Evolutionary conservation across 2,888 invertebrate genomes (phyloP).

Genomic region (Auanema sp.): DNA sequence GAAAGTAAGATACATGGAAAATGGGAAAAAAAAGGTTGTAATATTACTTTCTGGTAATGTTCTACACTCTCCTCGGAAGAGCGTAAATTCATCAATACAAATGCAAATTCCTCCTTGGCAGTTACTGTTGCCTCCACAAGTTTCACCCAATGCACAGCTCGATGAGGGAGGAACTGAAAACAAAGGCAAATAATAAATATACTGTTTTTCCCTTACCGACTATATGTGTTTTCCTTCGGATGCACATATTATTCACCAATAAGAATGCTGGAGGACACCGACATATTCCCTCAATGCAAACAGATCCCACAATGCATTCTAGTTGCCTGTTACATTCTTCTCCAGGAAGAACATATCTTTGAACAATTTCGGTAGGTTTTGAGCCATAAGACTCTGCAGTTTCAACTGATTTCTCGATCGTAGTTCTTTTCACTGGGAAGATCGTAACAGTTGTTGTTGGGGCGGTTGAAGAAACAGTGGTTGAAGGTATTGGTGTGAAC

Average conservation of each 20-base stretch:
- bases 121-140: constrained; percentile 52
- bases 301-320: constrained; percentile 38
- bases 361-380: too few relatives aligned
- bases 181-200: constrained; percentile 9
- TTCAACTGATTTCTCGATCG: too few relatives aligned
- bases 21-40: neutral
- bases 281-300: constrained; percentile 43
- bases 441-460: constrained; percentile 17
- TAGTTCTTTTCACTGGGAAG: constrained; percentile 5
- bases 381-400: too few relatives aligned
- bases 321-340: constrained; percentile 24
- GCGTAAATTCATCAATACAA: constrained; percentile 42
- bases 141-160: constrained; percentile 46
- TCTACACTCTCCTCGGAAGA: constrained; percentile 38
- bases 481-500: constrained; percentile 10
- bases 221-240: constrained; percentile 25
- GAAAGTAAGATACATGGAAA: neutral
- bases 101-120: constrained; percentile 53
- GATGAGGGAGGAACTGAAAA: constrained; percentile 48
- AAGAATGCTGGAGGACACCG: constrained; percentile 42
- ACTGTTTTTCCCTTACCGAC: constrained; percentile 3
- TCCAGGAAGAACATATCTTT: constrained; percentile 25
- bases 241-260: constrained; percentile 33
- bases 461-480: constrained; percentile 8
- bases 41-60: constrained; percentile 13